phyloP scores from a whole-genome alignment of 2,888 invertebrate genomes.

The Caenorhabditis japonica region DNA sequence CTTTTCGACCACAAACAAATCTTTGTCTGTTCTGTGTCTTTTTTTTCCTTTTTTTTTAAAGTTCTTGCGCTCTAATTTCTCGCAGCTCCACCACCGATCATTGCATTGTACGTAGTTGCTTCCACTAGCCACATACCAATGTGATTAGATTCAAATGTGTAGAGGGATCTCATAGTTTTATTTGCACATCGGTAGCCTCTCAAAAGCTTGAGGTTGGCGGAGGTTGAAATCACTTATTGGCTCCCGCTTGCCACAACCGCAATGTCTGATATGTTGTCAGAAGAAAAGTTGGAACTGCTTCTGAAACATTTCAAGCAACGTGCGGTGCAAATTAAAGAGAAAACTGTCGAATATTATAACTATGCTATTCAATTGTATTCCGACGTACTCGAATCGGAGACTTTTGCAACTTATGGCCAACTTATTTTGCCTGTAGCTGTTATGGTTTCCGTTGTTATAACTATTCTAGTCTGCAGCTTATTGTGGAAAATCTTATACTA shows the following conservation, averaged over 20 bases:
- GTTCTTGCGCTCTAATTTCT: background rate
- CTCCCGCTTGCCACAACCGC: conserved; percentile 26
- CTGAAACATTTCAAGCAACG: conserved; percentile 22
- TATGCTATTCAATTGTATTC: conserved; percentile 43
- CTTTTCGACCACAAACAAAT: conserved; percentile 46
- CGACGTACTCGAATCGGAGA: conserved; percentile 42
- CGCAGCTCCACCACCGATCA: conserved; percentile 2
- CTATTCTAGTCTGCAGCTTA: conserved; percentile 47
- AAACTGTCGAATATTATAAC: conserved; percentile 8
- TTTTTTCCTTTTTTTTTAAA: conserved; percentile 8
- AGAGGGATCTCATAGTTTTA: conserved; percentile 53
- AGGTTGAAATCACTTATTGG: conserved; percentile 51
- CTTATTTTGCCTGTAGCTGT: conserved; percentile 43
- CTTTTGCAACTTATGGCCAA: conserved; percentile 42
- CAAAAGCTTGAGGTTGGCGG: conserved; percentile 49
- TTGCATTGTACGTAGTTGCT: conserved; percentile 31
- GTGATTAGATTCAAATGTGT: conserved; percentile 48
- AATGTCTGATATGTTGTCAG: conserved; percentile 41
- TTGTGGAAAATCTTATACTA: conserved; percentile 50
- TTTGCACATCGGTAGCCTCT: conserved; percentile 55
- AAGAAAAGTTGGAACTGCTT: conserved; percentile 29
- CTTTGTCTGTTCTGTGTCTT: conserved; percentile 1
- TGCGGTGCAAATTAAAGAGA: conserved; percentile 16
- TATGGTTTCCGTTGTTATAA: conserved; percentile 40
- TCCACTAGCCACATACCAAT: conserved; percentile 2